Conservation (phyloP, 2,888 invertebrate genomes). For the Ichneumoninae sp. region DNA sequence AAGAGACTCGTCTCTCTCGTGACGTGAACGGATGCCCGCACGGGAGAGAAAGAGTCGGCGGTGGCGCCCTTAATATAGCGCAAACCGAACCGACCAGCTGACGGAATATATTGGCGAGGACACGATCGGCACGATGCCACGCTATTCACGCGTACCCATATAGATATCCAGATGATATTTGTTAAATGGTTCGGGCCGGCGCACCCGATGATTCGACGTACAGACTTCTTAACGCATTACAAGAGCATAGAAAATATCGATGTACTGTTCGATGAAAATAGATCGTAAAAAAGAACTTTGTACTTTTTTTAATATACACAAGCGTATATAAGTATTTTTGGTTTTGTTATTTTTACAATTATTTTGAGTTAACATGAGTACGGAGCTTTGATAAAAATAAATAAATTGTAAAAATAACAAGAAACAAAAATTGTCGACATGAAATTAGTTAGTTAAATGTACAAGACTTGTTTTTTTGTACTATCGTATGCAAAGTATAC, state of each 20-base stretch:
- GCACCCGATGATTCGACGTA: neutral
- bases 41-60: constrained; percentile 7
- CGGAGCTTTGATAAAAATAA: too few relatives aligned
- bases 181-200: neutral
- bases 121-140: neutral
- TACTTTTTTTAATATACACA: neutral
- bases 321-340: too few relatives aligned
- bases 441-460: neutral
- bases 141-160: neutral
- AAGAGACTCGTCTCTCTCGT: neutral
- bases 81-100: neutral
- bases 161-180: neutral
- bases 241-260: neutral
- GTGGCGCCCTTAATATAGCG: neutral
- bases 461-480: neutral
- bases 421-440: neutral
- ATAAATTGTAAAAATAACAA: neutral
- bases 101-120: constrained; percentile 1
- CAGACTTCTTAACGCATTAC: neutral
- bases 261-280: neutral
- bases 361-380: neutral
- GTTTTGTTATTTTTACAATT: neutral
- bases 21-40: neutral
- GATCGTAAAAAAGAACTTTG: neutral
- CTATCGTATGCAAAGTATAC: too few relatives aligned